Evolutionary conservation across 1,140 invertebrate species (phyloP), one percentile per base, ranked within the genome.

Genomic region (Drosophila lini): DNA sequence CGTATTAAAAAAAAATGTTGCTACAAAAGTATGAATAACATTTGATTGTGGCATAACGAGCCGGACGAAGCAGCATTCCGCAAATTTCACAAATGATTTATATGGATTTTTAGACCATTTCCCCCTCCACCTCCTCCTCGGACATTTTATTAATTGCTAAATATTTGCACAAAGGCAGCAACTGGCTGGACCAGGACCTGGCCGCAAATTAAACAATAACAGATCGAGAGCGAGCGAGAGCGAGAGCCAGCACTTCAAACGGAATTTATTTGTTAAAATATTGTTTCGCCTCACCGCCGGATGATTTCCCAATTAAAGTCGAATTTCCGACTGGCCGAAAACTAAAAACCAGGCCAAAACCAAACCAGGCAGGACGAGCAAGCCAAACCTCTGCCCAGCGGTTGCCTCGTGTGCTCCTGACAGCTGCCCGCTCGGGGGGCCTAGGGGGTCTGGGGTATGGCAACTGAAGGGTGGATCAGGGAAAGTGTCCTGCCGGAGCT

Each of bases 141-240:
- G 34, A 40, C 50, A 45, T 73, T 67, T 45, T 60, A 86, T 73
- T 88, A 80, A 88, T 88, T 86, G 79, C 62, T 60, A 73, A 80
- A 86, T 86, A 79, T 88, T 88, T 79, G 74, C 38, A 59, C 68
- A 69, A 69, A 69, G 65, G 47, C 65, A 45, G 63, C 38, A 55
- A 53, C 62, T 81, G 61, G 64, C 50, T 42, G 57, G 58, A 40
- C 59, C 56, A 47, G 19, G 19, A 62, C 44, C 60, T 34, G 48
- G n/a, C 48, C 78, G 34, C 52, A 75, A 86, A 75, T 81, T 41
- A 58, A 85, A 78, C 74, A 81, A 68, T 56, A 86, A 75, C 64
- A 86, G 68, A 76, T 55, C 47, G 34, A 31, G 53, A 36, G 44
- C 52, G 8, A 25, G 32, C 16, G 32, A 22, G 22, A 2, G 22